Evolutionary conservation across 2,888 invertebrate species (phyloP).

Genomic region (Merodon equestris): DNA sequence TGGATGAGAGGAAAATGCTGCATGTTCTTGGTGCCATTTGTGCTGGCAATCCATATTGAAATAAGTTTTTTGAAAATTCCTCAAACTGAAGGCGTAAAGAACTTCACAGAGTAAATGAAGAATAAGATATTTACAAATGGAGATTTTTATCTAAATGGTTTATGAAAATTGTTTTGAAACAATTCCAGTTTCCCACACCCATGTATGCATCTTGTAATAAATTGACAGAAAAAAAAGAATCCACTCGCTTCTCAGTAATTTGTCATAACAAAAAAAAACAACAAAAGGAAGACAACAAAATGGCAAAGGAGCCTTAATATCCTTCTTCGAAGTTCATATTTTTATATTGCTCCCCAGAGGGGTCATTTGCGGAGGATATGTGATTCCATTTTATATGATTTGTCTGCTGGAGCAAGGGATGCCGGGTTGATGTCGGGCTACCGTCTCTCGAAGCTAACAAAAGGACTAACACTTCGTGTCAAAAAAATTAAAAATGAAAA

Average conservation of each 20-base stretch:
- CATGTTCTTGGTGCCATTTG: too few species aligned
- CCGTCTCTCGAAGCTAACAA: constrained; percentile 23
- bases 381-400: constrained; percentile 30
- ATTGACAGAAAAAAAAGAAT: constrained; percentile 1
- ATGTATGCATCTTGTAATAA: neutral
- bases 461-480: constrained; percentile 13
- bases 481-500: constrained; percentile 20
- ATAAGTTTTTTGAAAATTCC: too few species aligned
- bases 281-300: neutral
- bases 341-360: constrained; percentile 47
- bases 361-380: constrained; percentile 44
- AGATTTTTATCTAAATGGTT: constrained; percentile 60
- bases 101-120: too few species aligned
- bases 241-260: constrained; percentile 37
- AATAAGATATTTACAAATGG: constrained; percentile 49
- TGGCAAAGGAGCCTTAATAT: constrained; percentile 22
- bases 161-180: constrained; percentile 64
- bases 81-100: too few species aligned
- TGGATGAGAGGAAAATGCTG: too few species aligned
- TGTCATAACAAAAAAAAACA: constrained; percentile 22
- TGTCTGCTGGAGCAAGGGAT: constrained; percentile 3
- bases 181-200: constrained; percentile 28
- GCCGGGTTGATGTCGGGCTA: too few species aligned
- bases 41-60: too few species aligned
- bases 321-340: constrained; percentile 42